Evolutionary conservation across 1,140 invertebrate species (phyloP).

Genomic region (Heliconius hermathena): DNA sequence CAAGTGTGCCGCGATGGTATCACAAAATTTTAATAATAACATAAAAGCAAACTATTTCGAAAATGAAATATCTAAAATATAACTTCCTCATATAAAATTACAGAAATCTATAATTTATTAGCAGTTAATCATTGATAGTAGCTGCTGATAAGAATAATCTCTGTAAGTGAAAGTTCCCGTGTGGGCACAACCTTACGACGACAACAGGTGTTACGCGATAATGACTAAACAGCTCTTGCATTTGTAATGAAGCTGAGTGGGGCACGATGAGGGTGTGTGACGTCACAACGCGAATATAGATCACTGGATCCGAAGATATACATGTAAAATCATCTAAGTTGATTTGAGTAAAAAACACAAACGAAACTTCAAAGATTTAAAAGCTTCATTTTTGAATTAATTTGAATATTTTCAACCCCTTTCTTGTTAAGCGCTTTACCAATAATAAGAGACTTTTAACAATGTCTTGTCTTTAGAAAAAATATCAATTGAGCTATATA

Average conservation of each 20-base stretch:
- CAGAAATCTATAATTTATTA: background rate
- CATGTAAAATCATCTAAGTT: background rate
- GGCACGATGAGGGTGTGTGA: constrained; percentile 30
- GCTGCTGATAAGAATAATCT: constrained; percentile 14
- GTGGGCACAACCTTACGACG: constrained; percentile 32
- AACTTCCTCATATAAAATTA: background rate
- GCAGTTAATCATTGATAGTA: constrained; percentile 2
- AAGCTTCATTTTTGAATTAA: constrained; percentile 6
- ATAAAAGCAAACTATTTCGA: background rate
- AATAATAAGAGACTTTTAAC: background rate
- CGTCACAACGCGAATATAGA: constrained; percentile 7
- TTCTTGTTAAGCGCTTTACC: background rate
- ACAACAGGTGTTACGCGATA: constrained; percentile 71
- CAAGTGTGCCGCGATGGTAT: no score
- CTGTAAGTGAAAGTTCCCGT: constrained; percentile 7
- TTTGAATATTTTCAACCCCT: background rate
- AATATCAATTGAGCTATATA: background rate
- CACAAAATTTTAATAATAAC: background rate
- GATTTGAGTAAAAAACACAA: background rate
- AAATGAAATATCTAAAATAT: background rate
- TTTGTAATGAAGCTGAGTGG: constrained; percentile 67
- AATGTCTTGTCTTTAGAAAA: background rate
- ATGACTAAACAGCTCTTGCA: constrained; percentile 72
- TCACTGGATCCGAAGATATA: background rate
- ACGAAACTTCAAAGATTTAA: background rate